Evolutionary conservation across 2,113 vertebrate species (phyloP).

Genomic region (Loxodonta africana): DNA sequence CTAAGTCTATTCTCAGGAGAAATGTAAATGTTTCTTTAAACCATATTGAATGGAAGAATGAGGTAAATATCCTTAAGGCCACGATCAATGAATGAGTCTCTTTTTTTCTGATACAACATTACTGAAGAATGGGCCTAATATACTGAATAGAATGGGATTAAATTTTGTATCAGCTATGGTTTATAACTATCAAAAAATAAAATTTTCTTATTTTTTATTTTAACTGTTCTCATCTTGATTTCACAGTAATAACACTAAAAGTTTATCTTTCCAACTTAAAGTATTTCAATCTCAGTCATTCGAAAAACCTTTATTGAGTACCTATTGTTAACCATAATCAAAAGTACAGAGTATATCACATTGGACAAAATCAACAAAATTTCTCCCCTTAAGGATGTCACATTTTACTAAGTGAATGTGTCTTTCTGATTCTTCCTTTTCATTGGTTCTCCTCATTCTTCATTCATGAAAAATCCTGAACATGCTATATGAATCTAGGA

Average conservation of each 20-base stretch:
- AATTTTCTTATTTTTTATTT: background rate
- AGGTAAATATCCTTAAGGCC: background rate
- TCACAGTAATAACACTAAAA: background rate
- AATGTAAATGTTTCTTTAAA: background rate
- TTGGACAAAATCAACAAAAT: background rate
- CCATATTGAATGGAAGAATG: background rate
- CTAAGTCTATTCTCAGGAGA: background rate
- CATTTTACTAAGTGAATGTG: background rate
- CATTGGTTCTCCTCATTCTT: background rate
- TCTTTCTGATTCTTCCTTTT: background rate
- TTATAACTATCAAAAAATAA: background rate
- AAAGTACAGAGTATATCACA: background rate
- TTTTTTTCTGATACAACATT: background rate
- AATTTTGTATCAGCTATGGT: background rate
- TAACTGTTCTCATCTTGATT: background rate
- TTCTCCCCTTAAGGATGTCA: background rate
- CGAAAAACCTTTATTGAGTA: no score
- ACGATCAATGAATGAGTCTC: background rate
- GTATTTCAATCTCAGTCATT: background rate
- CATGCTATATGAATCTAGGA: background rate
- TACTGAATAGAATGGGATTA: background rate
- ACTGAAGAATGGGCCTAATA: background rate
- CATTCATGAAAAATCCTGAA: background rate
- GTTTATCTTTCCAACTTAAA: background rate
- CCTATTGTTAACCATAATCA: background rate